Percentiles rank a stretch among this genome's conserved stretches.
These are phyloP conservation scores for Brassicogethes aeneus DNA, from an alignment of 2,888 invertebrate species.

Conservation along the genomic window DNA sequence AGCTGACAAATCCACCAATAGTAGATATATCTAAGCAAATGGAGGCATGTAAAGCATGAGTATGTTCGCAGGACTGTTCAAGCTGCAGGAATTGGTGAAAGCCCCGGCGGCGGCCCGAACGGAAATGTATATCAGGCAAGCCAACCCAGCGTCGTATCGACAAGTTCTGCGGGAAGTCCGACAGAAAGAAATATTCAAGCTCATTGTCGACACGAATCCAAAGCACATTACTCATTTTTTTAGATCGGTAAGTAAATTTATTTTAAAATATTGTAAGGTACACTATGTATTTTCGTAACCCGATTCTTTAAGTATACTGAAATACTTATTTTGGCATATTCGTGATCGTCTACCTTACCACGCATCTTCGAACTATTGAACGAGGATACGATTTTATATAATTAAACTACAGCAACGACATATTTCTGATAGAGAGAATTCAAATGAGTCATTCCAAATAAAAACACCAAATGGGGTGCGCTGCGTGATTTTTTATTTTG, in stretches of 20 bases:
- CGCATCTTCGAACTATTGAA: no score
- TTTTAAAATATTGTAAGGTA: no score
- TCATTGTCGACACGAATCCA: constrained; percentile 84
- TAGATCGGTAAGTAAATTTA: constrained; percentile 67
- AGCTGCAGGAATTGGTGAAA: constrained; percentile 75
- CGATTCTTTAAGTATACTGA: no score
- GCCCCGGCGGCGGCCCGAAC: constrained; percentile 56
- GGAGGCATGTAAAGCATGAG: constrained; percentile 1
- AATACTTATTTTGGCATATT: no score
- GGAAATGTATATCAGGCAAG: constrained; percentile 72
- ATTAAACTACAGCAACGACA: no score
- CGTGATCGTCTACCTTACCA: no score
- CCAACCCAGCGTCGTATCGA: constrained; percentile 60
- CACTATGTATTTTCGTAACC: no score
- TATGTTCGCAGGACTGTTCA: constrained; percentile 58
- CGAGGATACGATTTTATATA: no score
- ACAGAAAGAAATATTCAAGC: constrained; percentile 76
- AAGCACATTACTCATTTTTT: constrained; percentile 73
- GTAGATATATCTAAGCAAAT: not conserved
- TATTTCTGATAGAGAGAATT: no score
- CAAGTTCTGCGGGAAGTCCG: constrained; percentile 72
- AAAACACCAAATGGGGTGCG: no score
- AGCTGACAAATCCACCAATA: not conserved
- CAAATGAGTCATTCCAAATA: no score
- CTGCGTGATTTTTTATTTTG: no score